phyloP scores from a whole-genome alignment of 2,113 vertebrate species.

The Cottus gobio region DNA sequence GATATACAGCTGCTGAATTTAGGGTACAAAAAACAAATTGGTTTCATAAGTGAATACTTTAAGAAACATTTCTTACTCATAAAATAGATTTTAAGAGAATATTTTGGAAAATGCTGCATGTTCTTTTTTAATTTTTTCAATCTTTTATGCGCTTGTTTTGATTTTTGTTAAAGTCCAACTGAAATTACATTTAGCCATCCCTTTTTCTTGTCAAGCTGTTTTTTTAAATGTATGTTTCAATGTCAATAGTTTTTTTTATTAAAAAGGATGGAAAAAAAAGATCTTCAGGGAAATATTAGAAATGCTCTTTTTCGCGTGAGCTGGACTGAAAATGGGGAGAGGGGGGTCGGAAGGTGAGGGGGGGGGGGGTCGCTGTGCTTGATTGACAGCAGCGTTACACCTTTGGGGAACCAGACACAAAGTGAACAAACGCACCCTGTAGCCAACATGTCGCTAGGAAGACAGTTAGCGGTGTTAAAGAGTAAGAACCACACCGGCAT shows the following conservation, averaged over 20 bases:
- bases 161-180: slow-evolving; percentile 18
- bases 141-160: slow-evolving; percentile 38
- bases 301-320: not conserved
- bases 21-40: not conserved
- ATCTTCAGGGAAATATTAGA: not conserved
- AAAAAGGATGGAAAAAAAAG: not conserved
- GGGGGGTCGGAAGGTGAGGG: no score
- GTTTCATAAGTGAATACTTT: slow-evolving; percentile 4
- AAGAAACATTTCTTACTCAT: not conserved
- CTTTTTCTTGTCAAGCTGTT: not conserved
- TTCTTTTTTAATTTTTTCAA: not conserved
- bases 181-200: not conserved
- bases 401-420: not conserved
- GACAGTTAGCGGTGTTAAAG: not conserved
- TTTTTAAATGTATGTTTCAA: not conserved
- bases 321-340: not conserved
- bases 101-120: slow-evolving; percentile 15
- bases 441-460: not conserved
- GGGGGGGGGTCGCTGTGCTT: not conserved
- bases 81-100: slow-evolving; percentile 1
- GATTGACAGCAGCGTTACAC: slow-evolving; percentile 21
- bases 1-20: slow-evolving; percentile 24
- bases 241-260: slow-evolving; percentile 12
- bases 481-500: not conserved
- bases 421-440: not conserved